phyloP scores from a whole-genome alignment of 2,113 vertebrate species.

The Chionis minor region DNA sequence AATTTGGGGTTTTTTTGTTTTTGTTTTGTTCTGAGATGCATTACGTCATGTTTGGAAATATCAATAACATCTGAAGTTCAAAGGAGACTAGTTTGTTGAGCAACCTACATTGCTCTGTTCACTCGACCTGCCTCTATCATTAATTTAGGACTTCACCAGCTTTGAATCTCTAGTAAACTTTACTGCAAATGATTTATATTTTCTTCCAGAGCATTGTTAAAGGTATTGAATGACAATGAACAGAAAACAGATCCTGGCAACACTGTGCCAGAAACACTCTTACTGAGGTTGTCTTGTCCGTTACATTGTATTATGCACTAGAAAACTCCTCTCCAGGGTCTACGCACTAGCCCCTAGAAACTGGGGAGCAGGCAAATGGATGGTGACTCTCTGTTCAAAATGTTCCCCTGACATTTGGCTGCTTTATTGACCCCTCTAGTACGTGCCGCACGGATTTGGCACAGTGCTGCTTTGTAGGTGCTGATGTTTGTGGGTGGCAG shows the following conservation, averaged over 20 bases:
- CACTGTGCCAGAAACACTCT: not conserved
- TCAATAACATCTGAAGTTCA: not conserved
- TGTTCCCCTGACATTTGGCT: not conserved
- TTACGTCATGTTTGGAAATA: not conserved
- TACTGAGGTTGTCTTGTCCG: not conserved
- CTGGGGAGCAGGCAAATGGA: not conserved
- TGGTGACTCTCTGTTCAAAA: not conserved
- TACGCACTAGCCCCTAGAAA: not conserved
- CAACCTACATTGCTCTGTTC: not conserved
- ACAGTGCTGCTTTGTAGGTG: not conserved
- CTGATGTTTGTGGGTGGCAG: not conserved
- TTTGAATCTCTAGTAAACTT: conserved; percentile 6
- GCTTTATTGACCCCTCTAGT: not conserved
- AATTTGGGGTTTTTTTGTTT: not conserved
- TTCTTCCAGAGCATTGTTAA: not conserved
- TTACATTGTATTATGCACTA: not conserved
- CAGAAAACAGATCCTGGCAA: not conserved
- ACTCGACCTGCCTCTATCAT: not conserved
- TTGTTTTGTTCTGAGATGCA: not conserved
- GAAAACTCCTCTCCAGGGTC: not conserved
- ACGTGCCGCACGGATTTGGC: accelerated
- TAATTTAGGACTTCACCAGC: not conserved
- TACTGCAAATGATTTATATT: not conserved
- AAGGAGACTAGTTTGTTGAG: not conserved
- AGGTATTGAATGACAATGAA: not conserved